A percentile compares a stretch with the other conserved stretches of the same genome.
These are phyloP conservation scores for Saccopteryx leptura DNA, from an alignment of 2,113 vertebrate genomes.

Conservation along the genomic window DNA sequence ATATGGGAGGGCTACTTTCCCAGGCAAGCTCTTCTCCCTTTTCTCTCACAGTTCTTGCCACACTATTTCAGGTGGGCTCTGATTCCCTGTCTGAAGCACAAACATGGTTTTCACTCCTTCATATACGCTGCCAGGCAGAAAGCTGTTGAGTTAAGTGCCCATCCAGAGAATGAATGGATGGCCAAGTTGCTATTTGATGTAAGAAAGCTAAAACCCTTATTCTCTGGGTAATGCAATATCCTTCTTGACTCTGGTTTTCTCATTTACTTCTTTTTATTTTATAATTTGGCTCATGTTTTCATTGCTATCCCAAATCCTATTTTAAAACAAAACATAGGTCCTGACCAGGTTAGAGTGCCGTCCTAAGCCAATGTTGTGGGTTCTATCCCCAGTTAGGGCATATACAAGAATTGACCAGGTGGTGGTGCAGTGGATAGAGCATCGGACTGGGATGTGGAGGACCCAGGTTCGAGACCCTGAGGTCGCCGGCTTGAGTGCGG, in stretches of 20 bases:
- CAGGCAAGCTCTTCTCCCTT: not conserved
- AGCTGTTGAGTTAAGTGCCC: not conserved
- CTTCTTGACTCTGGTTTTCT: not conserved
- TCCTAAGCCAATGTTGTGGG: no score
- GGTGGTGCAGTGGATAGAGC: no score
- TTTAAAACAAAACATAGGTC: slow-evolving; percentile 36
- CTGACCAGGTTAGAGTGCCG: no score
- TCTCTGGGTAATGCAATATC: not conserved
- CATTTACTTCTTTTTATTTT: not conserved
- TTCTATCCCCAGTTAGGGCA: no score
- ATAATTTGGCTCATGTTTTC: not conserved
- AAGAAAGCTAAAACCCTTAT: not conserved
- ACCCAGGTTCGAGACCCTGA: no score
- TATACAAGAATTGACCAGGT: no score
- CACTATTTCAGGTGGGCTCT: not conserved
- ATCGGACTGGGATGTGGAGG: no score
- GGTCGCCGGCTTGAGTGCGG: no score
- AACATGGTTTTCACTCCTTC: not conserved
- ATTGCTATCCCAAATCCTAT: not conserved
- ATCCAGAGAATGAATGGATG: not conserved
- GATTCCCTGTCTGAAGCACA: not conserved
- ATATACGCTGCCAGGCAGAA: no score
- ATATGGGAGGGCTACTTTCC: not conserved
- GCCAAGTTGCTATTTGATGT: not conserved
- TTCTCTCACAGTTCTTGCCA: not conserved